phyloP scores from a whole-genome alignment of 2,113 vertebrate species.

The Limnothrissa miodon region DNA sequence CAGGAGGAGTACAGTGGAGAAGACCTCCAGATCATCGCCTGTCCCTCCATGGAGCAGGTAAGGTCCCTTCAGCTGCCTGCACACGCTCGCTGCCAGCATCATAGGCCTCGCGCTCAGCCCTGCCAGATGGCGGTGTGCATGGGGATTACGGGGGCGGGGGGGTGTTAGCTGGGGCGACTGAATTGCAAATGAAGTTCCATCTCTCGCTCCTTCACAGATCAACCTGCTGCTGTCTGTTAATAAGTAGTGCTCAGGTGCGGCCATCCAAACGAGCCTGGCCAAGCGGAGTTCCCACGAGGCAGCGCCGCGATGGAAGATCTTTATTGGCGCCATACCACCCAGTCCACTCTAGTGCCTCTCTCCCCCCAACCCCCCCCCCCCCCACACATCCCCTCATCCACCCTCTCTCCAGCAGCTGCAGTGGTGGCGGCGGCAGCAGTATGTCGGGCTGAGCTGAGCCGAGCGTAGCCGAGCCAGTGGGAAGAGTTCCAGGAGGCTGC shows the following conservation, averaged over 20 bases:
- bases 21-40: constrained; percentile 92
- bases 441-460: background rate
- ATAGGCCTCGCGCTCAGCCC: background rate
- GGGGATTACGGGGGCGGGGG: constrained; percentile 32
- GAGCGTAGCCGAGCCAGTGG: background rate
- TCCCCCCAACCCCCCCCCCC: background rate
- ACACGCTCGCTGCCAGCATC: background rate
- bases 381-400: background rate
- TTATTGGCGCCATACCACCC: background rate
- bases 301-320: background rate
- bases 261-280: constrained; percentile 13
- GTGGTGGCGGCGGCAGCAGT: background rate
- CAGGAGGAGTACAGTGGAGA: constrained; percentile 93
- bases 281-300: constrained; percentile 32
- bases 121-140: constrained; percentile 39
- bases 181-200: constrained; percentile 1
- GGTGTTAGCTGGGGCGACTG: background rate
- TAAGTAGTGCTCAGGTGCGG: constrained; percentile 70
- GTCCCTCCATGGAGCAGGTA: constrained; percentile 97
- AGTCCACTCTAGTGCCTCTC: background rate
- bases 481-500: constrained; percentile 19
- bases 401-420: background rate
- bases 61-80: background rate
- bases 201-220: constrained; percentile 74
- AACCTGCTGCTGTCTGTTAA: constrained; percentile 85